Base-by-base conservation (phyloP, 2,113 vertebrate species). In the Symphodus melops region DNA sequence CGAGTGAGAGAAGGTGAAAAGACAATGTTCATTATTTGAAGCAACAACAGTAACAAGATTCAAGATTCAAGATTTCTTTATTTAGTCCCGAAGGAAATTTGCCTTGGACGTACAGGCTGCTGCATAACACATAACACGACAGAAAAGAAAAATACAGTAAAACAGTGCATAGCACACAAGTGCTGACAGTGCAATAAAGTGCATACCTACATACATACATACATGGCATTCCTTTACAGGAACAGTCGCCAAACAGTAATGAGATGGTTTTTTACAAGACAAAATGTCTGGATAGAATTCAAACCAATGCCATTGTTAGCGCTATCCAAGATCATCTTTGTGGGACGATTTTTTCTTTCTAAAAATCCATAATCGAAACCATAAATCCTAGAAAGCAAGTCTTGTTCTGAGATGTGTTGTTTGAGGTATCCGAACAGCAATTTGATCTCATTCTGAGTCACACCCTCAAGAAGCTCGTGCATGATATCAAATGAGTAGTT, bases 221-320 rank as follows among this genome's bases (percentile, higher is more conserved):
- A n/a, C n/a, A n/a, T n/a, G n/a, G n/a, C n/a, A n/a, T n/a, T n/a
- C n/a, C n/a, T n/a, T n/a, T n/a, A n/a, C n/a, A n/a, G n/a, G n/a
- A n/a, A n/a, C n/a, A n/a, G n/a, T 82, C 58, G 28, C 69, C 74
- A 77, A 73, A 69, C 13, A 82, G 63, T 4, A 81, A 21, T 65
- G 72, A 58, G 14, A 81, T 75, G 39, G 39, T 66, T 75, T 75
- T 54, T 71, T 3, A 71, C 48, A 33, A 66, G 72, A 48, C 59
- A 70, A 0, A 70, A 19, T n/a, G 55, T 81, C 66, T 81, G 72
- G 16, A 71, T 36, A 23, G 61, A 42, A 49, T 66, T 71, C 54
- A 75, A 65, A 25, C 25, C 56, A 42, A 53, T 69, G 36, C 58
- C 1, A 46, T 68, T 59, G 3, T 53, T 48, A 70, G 39, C 25